phyloP scores from a whole-genome alignment of 2,113 vertebrate species.

The Sebastes fasciatus region DNA sequence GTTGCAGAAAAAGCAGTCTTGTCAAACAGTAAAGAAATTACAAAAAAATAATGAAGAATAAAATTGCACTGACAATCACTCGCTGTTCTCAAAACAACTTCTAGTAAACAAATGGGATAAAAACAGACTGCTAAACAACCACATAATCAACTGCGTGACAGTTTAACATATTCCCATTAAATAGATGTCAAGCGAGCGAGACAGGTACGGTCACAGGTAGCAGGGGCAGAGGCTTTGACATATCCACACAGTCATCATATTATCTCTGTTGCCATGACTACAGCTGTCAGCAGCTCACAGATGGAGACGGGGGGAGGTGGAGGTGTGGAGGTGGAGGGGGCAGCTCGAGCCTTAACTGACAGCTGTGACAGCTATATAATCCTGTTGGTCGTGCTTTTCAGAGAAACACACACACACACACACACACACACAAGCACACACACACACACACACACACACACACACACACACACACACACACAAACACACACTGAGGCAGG shows the following conservation, averaged over 20 bases:
- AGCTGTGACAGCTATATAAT: conserved; percentile 78
- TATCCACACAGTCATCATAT: conserved; percentile 54
- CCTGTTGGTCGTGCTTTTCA: conserved; percentile 46
- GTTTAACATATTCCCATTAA: conserved; percentile 55
- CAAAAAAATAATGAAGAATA: conserved; percentile 1
- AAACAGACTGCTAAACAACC: conserved; percentile 10
- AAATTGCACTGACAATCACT: background rate
- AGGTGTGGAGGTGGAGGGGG: conserved; percentile 25
- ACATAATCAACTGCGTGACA: conserved; percentile 23
- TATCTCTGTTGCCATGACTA: conserved; percentile 77
- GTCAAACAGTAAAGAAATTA: background rate
- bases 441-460: conserved; percentile 2
- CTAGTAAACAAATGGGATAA: background rate
- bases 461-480: conserved; percentile 14
- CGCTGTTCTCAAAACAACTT: background rate
- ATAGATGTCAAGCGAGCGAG: conserved; percentile 17
- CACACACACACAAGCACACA: background rate
- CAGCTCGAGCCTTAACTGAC: conserved; percentile 70
- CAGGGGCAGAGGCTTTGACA: conserved; percentile 47
- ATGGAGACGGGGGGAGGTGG: conserved; percentile 9
- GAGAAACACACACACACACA: conserved; percentile 24
- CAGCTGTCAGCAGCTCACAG: conserved; percentile 69
- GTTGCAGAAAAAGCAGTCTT: background rate
- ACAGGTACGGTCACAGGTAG: conserved; percentile 61
- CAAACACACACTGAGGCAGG: conserved; percentile 37